Evolutionary conservation across 35 echinoderm and acorn worm species (phyloP).

Genomic region (Eucidaris tribuloides): DNA sequence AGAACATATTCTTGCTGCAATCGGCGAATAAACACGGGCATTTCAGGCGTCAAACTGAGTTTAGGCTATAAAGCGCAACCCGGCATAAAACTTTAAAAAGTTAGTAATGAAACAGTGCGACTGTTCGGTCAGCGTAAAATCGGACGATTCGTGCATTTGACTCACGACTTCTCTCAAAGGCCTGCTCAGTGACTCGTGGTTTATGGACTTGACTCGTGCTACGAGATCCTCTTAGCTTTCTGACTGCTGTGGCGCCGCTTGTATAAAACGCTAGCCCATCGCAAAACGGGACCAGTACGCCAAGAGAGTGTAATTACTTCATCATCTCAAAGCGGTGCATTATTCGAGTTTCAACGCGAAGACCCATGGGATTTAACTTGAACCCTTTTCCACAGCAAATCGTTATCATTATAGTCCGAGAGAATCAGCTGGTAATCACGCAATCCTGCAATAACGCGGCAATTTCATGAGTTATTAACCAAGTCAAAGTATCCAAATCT

Average conservation of each 20-base stretch:
- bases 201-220: not conserved
- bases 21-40: constrained; percentile 17
- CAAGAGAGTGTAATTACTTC: too few species aligned
- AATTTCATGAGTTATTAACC: too few species aligned
- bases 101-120: not conserved
- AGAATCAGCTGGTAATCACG: not conserved
- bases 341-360: not conserved
- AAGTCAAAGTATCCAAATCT: too few species aligned
- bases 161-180: not conserved
- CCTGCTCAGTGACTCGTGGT: constrained; percentile 4
- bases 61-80: not conserved
- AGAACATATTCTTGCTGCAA: not conserved
- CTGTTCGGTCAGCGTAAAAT: not conserved
- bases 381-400: not conserved
- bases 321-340: not conserved
- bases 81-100: not conserved
- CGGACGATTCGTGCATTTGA: not conserved
- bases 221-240: too few species aligned
- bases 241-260: not conserved
- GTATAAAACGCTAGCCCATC: not conserved
- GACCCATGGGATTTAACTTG: not conserved
- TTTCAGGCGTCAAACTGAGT: not conserved
- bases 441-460: too few species aligned
- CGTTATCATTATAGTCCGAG: not conserved
- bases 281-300: too few species aligned